phyloP scores from a whole-genome alignment of 2,888 invertebrate species.

The Trachelus iudaicus region DNA sequence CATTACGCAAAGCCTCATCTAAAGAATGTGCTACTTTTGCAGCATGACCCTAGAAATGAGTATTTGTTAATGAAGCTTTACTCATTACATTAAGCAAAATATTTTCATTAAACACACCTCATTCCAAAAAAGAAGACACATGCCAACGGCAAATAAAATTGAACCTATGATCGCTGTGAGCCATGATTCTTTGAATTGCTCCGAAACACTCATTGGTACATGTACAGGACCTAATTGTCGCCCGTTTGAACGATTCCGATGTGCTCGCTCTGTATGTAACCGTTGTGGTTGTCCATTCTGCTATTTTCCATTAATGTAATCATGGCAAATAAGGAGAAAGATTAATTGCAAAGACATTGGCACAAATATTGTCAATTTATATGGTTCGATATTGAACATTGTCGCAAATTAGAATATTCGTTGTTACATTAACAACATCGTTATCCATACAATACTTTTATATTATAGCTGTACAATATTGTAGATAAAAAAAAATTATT shows the following conservation, averaged over 20 bases:
- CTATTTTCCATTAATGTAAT: constrained; percentile 16
- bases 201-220: constrained; percentile 51
- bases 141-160: constrained; percentile 74
- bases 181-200: constrained; percentile 79
- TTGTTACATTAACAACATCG: neutral
- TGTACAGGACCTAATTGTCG: constrained; percentile 36
- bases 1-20: constrained; percentile 78
- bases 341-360: neutral
- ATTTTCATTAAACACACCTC: constrained; percentile 71
- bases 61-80: constrained; percentile 6
- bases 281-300: constrained; percentile 44
- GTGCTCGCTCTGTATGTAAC: constrained; percentile 33
- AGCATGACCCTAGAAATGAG: constrained; percentile 74
- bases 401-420: neutral
- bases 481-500: neutral
- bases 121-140: constrained; percentile 83
- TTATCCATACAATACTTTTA: constrained; percentile 2
- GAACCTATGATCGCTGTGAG: constrained; percentile 77
- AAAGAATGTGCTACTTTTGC: constrained; percentile 82
- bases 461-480: constrained; percentile 5
- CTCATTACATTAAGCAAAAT: neutral
- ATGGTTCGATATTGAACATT: neutral
- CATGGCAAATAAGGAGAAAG: neutral
- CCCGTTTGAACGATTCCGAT: constrained; percentile 35
- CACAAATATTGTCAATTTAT: neutral